Percentiles rank a stretch among this genome's conserved stretches.
Evolutionary conservation across 1,140 invertebrate species (phyloP).

Genomic region (Antheraea mylitta): DNA sequence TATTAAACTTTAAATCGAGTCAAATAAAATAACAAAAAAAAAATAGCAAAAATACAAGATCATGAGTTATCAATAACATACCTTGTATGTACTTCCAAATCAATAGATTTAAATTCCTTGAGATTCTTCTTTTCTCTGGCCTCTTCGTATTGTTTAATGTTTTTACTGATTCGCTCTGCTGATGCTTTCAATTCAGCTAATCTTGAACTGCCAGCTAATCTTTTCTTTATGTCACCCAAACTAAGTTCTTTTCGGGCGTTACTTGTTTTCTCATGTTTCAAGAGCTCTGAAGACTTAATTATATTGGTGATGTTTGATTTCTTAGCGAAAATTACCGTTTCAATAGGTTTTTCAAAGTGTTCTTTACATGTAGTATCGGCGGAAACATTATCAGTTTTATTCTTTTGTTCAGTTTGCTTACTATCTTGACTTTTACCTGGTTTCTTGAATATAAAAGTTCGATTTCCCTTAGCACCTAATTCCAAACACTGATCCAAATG

Average conservation of each 20-base stretch:
- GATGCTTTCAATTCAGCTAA: slow-evolving; percentile 83
- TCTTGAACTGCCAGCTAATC: slow-evolving; percentile 81
- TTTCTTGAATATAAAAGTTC: slow-evolving; percentile 12
- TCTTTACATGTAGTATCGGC: neutral
- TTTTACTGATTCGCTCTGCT: slow-evolving; percentile 80
- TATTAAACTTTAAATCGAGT: no score
- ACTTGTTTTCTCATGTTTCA: slow-evolving; percentile 60
- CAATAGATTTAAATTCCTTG: slow-evolving; percentile 85
- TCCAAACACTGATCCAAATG: slow-evolving; percentile 60
- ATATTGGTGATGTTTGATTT: slow-evolving; percentile 54
- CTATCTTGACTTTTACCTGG: neutral
- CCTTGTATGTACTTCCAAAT: slow-evolving; percentile 86
- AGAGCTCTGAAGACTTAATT: slow-evolving; percentile 30
- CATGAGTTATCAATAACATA: slow-evolving; percentile 46
- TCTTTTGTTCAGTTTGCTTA: neutral
- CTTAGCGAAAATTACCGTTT: slow-evolving; percentile 41
- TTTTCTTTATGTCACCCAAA: slow-evolving; percentile 83
- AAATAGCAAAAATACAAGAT: neutral
- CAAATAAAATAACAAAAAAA: neutral
- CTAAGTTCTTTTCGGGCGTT: slow-evolving; percentile 79
- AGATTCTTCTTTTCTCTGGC: slow-evolving; percentile 74
- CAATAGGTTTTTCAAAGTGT: slow-evolving; percentile 18
- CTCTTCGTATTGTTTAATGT: slow-evolving; percentile 76
- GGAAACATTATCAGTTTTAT: slow-evolving; percentile 10
- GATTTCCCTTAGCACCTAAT: slow-evolving; percentile 18